Percentiles rank a stretch among this genome's conserved stretches.
phyloP scores from a whole-genome alignment of 1,140 invertebrate genomes.

The Heliconius hermathena region DNA sequence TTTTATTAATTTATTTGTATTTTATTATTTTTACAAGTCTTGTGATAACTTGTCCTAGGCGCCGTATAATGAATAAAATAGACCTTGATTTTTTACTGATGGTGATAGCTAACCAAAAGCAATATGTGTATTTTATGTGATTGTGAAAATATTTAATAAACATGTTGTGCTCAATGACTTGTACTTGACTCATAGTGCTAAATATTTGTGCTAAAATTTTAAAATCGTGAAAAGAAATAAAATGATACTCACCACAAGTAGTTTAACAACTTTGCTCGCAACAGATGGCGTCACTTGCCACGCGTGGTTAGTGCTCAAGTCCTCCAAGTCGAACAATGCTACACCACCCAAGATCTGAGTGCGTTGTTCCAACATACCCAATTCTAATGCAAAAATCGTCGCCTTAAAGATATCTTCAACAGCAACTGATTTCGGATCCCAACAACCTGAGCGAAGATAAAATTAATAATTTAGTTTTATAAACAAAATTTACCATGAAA shows the following conservation, averaged over 20 bases:
- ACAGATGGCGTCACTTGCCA: slow-evolving; percentile 88
- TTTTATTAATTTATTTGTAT: slow-evolving; percentile 20
- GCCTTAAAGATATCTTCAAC: slow-evolving; percentile 89
- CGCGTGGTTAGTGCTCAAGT: slow-evolving; percentile 86
- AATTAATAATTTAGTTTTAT: slow-evolving; percentile 14
- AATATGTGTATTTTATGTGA: too few relatives aligned
- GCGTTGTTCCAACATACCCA: slow-evolving; percentile 87
- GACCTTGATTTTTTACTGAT: too few relatives aligned
- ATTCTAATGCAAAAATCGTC: slow-evolving; percentile 86
- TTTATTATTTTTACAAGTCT: background rate
- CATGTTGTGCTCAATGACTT: too few relatives aligned
- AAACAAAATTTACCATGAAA: background rate
- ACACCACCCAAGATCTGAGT: slow-evolving; percentile 89
- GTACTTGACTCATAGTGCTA: too few relatives aligned
- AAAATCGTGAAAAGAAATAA: background rate
- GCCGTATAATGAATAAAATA: too few relatives aligned
- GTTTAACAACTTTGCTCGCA: slow-evolving; percentile 84
- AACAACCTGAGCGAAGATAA: slow-evolving; percentile 82
- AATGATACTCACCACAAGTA: slow-evolving; percentile 83
- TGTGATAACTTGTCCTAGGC: too few relatives aligned
- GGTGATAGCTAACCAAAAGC: too few relatives aligned
- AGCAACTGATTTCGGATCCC: slow-evolving; percentile 86
- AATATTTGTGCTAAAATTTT: too few relatives aligned
- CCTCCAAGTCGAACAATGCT: slow-evolving; percentile 88
- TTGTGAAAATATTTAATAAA: too few relatives aligned